A percentile compares a stretch with the other conserved stretches of the same genome.
Evolutionary conservation across 1,140 invertebrate species (phyloP).

Genomic region (Diabrotica virgifera): DNA sequence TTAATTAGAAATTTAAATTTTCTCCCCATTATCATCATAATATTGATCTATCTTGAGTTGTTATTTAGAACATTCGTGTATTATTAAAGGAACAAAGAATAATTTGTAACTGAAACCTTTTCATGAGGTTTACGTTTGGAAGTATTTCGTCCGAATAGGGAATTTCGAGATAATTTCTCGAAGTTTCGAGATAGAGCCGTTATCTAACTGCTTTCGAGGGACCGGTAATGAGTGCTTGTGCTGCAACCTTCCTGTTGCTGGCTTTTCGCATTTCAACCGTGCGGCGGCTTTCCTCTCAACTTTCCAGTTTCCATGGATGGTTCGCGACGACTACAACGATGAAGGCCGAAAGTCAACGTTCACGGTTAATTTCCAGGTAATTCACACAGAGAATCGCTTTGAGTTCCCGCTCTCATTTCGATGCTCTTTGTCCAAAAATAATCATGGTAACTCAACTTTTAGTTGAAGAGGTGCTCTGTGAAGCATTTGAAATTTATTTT

Average conservation of each 20-base stretch:
- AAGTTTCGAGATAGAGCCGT: not conserved
- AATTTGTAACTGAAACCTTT: no score
- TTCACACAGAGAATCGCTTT: constrained; percentile 38
- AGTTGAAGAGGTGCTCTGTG: constrained; percentile 4
- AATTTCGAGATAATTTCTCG: constrained; percentile 3
- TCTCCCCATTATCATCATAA: no score
- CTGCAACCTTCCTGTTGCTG: constrained; percentile 37
- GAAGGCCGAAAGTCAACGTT: constrained; percentile 28
- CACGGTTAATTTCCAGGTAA: constrained; percentile 40
- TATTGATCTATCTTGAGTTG: no score
- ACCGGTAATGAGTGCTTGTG: constrained; percentile 40
- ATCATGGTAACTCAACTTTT: constrained; percentile 6
- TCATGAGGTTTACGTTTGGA: no score
- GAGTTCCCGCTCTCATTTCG: constrained; percentile 23
- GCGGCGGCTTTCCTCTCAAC: constrained; percentile 16
- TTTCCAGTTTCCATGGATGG: constrained; percentile 21
- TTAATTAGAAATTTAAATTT: no score
- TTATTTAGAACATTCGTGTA: no score
- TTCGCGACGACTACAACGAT: constrained; percentile 8
- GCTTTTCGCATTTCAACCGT: constrained; percentile 18
- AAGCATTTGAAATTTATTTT: constrained; percentile 3
- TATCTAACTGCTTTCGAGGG: not conserved
- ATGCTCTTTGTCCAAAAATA: constrained; percentile 14
- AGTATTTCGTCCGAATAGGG: not conserved
- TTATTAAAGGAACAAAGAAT: no score